Percentiles rank a stretch among this genome's conserved stretches.
phyloP scores from a whole-genome alignment of 2,113 vertebrate species.

The Zosterops japonicus region DNA sequence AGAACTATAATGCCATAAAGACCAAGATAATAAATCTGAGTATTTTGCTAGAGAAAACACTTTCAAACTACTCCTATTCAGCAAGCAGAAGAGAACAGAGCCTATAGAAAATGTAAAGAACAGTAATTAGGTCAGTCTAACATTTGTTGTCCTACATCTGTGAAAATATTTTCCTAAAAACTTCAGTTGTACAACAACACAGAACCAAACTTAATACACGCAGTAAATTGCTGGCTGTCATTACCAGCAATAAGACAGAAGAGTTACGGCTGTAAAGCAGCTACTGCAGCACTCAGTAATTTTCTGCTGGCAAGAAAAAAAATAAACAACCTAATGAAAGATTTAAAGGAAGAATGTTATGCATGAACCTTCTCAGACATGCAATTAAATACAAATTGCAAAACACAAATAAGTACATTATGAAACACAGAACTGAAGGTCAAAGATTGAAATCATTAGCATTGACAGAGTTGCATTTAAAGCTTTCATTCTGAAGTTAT shows the following conservation, averaged over 20 bases:
- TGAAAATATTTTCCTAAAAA: conserved; percentile 25
- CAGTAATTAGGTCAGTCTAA: neutral
- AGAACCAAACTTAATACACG: neutral
- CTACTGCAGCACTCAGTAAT: conserved; percentile 7
- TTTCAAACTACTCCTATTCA: neutral
- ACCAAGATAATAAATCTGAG: neutral
- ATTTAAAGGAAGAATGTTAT: conserved; percentile 17
- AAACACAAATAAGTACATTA: neutral
- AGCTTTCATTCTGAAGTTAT: neutral
- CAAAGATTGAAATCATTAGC: neutral
- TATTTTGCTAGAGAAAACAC: neutral
- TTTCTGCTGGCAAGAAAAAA: neutral
- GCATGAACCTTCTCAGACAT: neutral
- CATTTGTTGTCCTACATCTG: neutral
- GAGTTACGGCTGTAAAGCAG: neutral
- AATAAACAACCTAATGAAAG: neutral
- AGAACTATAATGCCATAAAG: neutral
- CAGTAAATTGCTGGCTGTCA: conserved; percentile 2
- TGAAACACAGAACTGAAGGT: neutral
- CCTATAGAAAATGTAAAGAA: neutral
- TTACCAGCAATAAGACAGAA: neutral
- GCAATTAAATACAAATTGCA: conserved; percentile 7
- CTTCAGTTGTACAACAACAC: neutral
- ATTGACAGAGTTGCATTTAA: neutral
- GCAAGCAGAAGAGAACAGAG: neutral